Percentiles rank a stretch among this genome's conserved stretches.
phyloP scores from a whole-genome alignment of 2,113 vertebrate species.

The Hippocampus abdominalis region DNA sequence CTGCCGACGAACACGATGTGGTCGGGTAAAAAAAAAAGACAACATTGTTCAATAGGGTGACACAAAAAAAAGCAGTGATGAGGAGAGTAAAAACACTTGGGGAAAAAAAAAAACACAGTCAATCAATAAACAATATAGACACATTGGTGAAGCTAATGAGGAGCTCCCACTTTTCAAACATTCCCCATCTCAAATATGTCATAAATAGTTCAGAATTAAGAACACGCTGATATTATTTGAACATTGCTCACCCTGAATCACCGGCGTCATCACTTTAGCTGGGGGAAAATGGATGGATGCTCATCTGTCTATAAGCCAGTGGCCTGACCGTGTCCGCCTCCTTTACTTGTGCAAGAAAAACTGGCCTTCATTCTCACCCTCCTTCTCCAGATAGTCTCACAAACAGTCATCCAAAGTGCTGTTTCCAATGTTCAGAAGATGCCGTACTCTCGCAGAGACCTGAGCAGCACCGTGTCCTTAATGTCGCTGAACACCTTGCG shows the following conservation, averaged over 20 bases:
- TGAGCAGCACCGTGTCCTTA: slow-evolving; percentile 79
- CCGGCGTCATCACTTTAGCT: neutral
- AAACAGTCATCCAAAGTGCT: neutral
- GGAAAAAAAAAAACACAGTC: neutral
- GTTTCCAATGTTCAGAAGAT: slow-evolving; percentile 61
- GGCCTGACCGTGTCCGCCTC: neutral
- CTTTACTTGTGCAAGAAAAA: neutral
- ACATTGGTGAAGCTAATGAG: neutral
- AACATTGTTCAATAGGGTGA: neutral
- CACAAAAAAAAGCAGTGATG: neutral
- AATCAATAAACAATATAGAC: neutral
- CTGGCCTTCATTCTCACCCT: neutral
- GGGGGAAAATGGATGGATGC: neutral
- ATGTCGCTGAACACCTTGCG: slow-evolving; percentile 81
- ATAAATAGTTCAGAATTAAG: neutral
- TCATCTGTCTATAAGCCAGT: neutral
- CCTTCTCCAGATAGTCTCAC: neutral
- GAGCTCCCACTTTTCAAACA: neutral
- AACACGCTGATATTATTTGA: neutral
- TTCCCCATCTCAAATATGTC: neutral
- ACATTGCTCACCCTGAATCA: neutral
- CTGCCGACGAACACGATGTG: neutral
- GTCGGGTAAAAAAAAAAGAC: neutral
- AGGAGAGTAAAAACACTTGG: neutral
- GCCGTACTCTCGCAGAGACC: slow-evolving; percentile 71